A percentile compares a stretch with the other conserved stretches of the same genome.
These are phyloP conservation scores for Reticulitermes speratus DNA, from an alignment of 1,140 invertebrate species.

Conservation along the genomic window DNA sequence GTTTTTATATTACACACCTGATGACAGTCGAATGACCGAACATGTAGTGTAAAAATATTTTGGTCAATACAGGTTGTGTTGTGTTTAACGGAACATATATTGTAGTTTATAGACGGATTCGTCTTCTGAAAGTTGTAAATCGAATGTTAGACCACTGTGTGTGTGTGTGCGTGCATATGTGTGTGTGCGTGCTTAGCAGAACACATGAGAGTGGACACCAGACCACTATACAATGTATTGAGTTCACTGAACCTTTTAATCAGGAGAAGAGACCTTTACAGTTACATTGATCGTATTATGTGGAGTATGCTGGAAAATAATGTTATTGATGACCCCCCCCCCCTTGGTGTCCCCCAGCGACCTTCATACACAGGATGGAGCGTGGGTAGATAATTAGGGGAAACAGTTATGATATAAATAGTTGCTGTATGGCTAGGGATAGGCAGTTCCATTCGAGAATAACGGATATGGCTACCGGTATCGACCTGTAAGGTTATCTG, in stretches of 20 bases:
- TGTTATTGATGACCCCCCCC: not conserved
- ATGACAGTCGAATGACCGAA: too few relatives aligned
- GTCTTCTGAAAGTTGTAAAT: too few relatives aligned
- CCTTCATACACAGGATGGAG: not conserved
- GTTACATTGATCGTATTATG: not conserved
- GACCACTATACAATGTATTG: not conserved
- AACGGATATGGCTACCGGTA: not conserved
- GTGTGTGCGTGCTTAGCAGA: too few relatives aligned
- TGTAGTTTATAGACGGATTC: too few relatives aligned
- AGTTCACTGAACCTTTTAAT: not conserved
- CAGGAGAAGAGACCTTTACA: not conserved
- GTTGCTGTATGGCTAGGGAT: not conserved
- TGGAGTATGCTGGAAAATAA: not conserved
- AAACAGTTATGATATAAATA: not conserved
- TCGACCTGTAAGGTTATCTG: not conserved
- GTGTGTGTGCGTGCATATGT: too few relatives aligned
- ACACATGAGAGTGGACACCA: too few relatives aligned
- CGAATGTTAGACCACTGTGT: too few relatives aligned
- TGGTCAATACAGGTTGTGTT: too few relatives aligned
- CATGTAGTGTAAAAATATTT: too few relatives aligned
- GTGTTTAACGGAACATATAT: too few relatives aligned
- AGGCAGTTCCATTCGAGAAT: not conserved
- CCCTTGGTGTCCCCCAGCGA: not conserved
- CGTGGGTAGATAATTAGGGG: not conserved
- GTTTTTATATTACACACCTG: too few relatives aligned